These are phyloP conservation scores for Atractosteus spatula DNA, from an alignment of 2,113 vertebrate genomes.

Conservation along the genomic window DNA sequence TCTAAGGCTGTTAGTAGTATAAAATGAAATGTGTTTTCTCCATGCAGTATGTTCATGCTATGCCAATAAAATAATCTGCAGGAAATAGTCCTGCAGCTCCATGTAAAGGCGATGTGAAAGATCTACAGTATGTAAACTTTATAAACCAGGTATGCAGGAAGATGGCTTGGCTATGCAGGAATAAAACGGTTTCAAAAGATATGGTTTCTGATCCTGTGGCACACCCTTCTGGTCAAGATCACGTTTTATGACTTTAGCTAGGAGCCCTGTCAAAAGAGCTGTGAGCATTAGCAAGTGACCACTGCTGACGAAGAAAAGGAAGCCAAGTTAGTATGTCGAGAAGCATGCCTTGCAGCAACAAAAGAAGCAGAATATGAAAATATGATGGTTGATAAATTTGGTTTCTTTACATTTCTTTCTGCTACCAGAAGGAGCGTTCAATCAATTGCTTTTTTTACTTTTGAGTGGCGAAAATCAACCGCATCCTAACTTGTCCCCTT, in stretches of 20 bases:
- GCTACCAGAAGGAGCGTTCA: constrained; percentile 25
- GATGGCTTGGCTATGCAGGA: too few species aligned
- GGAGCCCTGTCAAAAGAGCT: constrained; percentile 7
- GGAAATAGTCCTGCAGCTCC: too few species aligned
- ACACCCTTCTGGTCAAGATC: constrained; percentile 31
- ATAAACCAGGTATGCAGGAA: too few species aligned
- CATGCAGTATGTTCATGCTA: too few species aligned
- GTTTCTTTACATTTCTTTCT: constrained; percentile 18
- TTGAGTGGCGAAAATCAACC: constrained; percentile 29
- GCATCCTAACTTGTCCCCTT: constrained; percentile 30
- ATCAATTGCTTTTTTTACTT: constrained; percentile 11
- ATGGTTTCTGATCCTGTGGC: not conserved
- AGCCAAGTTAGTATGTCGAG: constrained; percentile 52
- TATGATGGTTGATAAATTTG: constrained; percentile 31
- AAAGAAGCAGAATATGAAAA: constrained; percentile 29
- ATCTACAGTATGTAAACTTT: too few species aligned
- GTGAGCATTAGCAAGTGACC: constrained; percentile 40
- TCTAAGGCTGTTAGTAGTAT: too few species aligned
- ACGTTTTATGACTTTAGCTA: constrained; percentile 52
- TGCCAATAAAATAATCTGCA: too few species aligned
- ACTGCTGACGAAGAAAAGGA: constrained; percentile 24
- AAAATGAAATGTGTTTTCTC: too few species aligned
- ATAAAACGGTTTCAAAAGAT: too few species aligned
- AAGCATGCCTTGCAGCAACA: constrained; percentile 50
- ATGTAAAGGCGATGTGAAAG: too few species aligned